Conservation (phyloP, 2,113 vertebrate species). For the Grus americana region DNA sequence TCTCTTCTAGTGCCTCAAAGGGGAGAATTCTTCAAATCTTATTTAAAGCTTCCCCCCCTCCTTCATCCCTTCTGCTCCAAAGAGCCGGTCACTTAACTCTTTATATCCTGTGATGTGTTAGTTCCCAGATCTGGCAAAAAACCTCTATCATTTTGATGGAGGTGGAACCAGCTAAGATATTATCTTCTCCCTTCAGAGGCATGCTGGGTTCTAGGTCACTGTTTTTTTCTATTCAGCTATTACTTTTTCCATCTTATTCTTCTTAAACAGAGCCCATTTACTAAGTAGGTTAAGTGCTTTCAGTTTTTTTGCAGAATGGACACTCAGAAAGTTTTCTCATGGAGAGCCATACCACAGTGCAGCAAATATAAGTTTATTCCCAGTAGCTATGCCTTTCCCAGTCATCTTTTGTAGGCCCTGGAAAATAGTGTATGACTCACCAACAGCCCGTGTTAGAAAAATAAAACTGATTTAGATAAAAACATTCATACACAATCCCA, state of each 20-base stretch:
- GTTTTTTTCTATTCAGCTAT: neutral
- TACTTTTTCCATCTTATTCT: neutral
- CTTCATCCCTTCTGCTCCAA: neutral
- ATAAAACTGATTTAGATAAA: neutral
- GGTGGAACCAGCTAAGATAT: neutral
- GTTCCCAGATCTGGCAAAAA: neutral
- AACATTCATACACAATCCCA: neutral
- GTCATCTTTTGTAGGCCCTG: neutral
- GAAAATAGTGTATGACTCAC: neutral
- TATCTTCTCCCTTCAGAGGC: neutral
- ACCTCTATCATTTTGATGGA: neutral
- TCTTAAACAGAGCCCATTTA: neutral
- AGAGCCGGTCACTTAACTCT: neutral
- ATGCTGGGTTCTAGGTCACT: neutral
- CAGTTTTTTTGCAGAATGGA: neutral
- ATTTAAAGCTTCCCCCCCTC: neutral
- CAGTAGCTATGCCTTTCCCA: neutral
- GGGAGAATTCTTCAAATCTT: neutral
- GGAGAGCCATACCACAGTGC: neutral
- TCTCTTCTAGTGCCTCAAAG: neutral
- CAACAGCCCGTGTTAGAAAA: neutral
- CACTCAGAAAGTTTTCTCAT: neutral
- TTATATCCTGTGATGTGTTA: neutral
- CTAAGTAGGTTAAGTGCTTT: neutral
- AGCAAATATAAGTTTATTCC: neutral